phyloP scores from a whole-genome alignment of 2,888 invertebrate genomes.

The Diloba caeruleocephala region DNA sequence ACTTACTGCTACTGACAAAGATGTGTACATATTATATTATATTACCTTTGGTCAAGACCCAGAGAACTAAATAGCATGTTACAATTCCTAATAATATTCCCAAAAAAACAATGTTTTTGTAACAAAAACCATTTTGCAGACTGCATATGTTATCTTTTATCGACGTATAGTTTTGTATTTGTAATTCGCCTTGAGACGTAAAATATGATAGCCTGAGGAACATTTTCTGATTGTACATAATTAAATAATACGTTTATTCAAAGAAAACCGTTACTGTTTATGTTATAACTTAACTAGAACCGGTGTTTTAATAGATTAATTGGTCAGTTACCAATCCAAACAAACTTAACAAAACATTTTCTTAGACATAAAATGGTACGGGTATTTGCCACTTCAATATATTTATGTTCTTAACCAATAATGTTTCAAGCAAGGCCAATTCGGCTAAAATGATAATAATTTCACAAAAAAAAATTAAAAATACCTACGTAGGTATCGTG shows the following conservation, averaged over 20 bases:
- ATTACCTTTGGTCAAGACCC: slow-evolving; percentile 40
- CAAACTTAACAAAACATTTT: neutral
- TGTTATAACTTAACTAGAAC: slow-evolving; percentile 1
- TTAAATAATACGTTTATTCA: neutral
- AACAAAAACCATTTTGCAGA: slow-evolving; percentile 4
- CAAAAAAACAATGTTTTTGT: slow-evolving; percentile 4
- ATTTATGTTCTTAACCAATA: neutral
- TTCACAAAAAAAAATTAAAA: too few relatives aligned
- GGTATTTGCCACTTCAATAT: neutral
- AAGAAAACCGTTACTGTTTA: slow-evolving; percentile 7
- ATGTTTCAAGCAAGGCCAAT: neutral
- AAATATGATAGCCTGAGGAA: neutral
- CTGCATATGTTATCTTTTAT: neutral
- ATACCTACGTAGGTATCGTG: neutral
- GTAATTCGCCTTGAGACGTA: slow-evolving; percentile 10
- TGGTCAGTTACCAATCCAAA: neutral
- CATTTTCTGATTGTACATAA: slow-evolving; percentile 1
- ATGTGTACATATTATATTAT: neutral
- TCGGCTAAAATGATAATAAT: too few relatives aligned
- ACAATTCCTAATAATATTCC: slow-evolving; percentile 19
- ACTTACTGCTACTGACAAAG: slow-evolving; percentile 25
- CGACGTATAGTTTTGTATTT: neutral
- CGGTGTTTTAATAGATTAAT: neutral
- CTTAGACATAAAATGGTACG: too few relatives aligned
- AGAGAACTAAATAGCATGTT: slow-evolving; percentile 16